phyloP scores from a whole-genome alignment of 1,140 invertebrate species.

The Stenopsyche tienmushanensis region DNA sequence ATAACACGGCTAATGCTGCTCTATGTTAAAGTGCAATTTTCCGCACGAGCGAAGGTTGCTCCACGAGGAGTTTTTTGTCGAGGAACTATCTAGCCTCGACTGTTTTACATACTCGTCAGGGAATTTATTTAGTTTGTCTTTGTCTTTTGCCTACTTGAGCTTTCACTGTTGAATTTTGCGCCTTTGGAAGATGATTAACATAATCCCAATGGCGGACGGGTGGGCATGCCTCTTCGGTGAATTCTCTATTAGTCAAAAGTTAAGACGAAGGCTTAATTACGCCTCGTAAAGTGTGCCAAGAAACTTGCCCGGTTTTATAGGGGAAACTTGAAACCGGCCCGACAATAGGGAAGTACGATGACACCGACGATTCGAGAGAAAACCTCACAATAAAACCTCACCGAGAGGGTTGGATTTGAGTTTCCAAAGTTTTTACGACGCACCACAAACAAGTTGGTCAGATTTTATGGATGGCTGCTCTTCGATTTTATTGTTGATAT shows the following conservation, averaged over 20 bases:
- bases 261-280: slow-evolving; percentile 35
- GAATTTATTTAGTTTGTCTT: too few species aligned
- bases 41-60: too few species aligned
- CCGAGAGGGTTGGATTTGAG: background rate
- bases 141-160: background rate
- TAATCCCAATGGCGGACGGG: slow-evolving; percentile 20
- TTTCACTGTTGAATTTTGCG: slow-evolving; percentile 10
- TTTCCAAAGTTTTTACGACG: slow-evolving; percentile 12
- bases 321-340: slow-evolving; percentile 22
- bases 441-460: background rate
- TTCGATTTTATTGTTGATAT: slow-evolving; percentile 22
- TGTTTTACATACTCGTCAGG: too few species aligned
- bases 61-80: too few species aligned
- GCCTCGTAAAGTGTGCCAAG: slow-evolving; percentile 20
- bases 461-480: slow-evolving; percentile 8
- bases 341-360: background rate
- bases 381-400: slow-evolving; percentile 13
- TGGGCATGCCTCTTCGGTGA: slow-evolving; percentile 2
- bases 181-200: slow-evolving; percentile 30
- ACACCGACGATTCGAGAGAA: background rate
- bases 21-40: too few species aligned
- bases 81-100: too few species aligned
- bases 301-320: slow-evolving; percentile 32
- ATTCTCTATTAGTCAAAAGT: slow-evolving; percentile 39
- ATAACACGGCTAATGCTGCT: too few species aligned